Conservation (phyloP, 2,113 vertebrate species). For the Henicopernis longicauda region DNA sequence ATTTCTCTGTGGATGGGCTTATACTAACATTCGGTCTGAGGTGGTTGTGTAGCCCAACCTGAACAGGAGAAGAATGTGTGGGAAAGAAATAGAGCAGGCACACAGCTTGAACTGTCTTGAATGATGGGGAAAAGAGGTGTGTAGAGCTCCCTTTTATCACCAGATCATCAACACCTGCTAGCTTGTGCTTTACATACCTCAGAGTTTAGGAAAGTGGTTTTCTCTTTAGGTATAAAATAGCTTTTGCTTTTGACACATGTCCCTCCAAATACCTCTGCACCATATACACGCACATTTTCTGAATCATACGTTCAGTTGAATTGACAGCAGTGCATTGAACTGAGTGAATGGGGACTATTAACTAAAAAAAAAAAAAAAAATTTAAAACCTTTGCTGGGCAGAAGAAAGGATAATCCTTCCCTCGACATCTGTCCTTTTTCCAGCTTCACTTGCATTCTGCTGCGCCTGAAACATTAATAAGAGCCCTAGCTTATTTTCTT, state of each 20-base stretch:
- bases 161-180: not conserved
- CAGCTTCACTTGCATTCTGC: constrained; percentile 75
- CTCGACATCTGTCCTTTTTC: constrained; percentile 83
- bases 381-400: constrained; percentile 79
- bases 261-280: not conserved
- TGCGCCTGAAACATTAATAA: constrained; percentile 82
- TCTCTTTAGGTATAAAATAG: not conserved
- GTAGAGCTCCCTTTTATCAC: not conserved
- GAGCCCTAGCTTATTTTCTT: constrained; percentile 84
- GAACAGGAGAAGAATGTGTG: not conserved
- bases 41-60: not conserved
- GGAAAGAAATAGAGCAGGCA: not conserved
- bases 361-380: not conserved
- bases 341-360: not conserved
- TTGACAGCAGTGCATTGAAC: not conserved
- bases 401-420: constrained; percentile 81
- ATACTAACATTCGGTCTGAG: rapidly evolving
- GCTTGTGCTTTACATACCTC: not conserved
- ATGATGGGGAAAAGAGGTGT: not conserved
- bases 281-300: not conserved
- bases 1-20: not conserved
- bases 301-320: not conserved
- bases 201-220: not conserved
- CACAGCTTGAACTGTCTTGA: not conserved
- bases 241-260: not conserved